phyloP scores from a whole-genome alignment of 2,113 vertebrate species.

The Rhabdornis inornatus region DNA sequence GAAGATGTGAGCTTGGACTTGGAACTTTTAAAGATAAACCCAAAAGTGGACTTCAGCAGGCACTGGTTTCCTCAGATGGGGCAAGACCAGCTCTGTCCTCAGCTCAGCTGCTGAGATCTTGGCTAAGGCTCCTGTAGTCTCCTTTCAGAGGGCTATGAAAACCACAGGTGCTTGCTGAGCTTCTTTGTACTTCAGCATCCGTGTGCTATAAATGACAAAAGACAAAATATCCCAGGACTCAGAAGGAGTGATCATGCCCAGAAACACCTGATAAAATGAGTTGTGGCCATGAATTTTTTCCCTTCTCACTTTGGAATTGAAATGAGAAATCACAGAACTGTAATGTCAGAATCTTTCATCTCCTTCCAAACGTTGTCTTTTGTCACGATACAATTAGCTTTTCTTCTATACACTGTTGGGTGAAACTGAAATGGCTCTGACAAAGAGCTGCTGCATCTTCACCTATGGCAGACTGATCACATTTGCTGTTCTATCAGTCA shows the following conservation, averaged over 20 bases:
- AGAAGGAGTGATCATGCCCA: not conserved
- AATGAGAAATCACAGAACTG: constrained; percentile 22
- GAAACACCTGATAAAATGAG: not conserved
- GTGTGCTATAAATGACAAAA: not conserved
- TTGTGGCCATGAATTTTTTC: not conserved
- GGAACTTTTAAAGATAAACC: not conserved
- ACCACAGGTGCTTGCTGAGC: not conserved
- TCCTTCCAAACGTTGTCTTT: not conserved
- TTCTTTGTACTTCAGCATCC: not conserved
- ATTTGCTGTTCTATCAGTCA: constrained; percentile 49
- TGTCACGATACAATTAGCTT: constrained; percentile 20
- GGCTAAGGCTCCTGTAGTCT: not conserved
- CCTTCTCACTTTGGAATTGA: not conserved
- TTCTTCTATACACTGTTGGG: not conserved
- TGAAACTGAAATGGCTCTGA: constrained; percentile 29
- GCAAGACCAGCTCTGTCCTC: not conserved
- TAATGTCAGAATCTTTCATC: constrained; percentile 18
- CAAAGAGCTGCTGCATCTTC: constrained; percentile 1
- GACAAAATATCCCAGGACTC: not conserved
- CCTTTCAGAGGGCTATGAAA: not conserved
- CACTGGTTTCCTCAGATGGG: not conserved
- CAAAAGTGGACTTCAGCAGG: not conserved
- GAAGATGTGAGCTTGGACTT: not conserved
- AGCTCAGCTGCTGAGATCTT: not conserved
- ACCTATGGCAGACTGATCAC: not conserved